A percentile compares a stretch with the other conserved stretches of the same genome.
Conservation (phyloP, 2,888 invertebrate species). For the Scaptomyza tumidula region DNA sequence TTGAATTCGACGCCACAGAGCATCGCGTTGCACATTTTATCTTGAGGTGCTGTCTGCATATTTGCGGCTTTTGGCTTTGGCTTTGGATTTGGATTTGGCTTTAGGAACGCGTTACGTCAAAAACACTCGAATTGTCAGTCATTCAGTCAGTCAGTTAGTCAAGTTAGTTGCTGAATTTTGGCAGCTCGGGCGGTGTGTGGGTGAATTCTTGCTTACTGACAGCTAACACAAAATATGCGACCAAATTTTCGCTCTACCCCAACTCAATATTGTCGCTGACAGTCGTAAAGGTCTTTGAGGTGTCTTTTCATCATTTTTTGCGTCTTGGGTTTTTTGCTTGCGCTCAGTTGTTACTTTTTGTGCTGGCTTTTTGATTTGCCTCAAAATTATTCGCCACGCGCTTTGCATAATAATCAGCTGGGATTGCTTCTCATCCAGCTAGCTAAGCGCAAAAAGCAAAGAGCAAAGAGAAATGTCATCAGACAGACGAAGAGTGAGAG, state of each 20-base stretch:
- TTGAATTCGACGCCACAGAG: constrained; percentile 55
- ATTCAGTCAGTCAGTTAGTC: constrained; percentile 32
- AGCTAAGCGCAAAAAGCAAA: constrained; percentile 22
- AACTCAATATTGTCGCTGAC: constrained; percentile 45
- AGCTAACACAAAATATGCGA: not conserved
- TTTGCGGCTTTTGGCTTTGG: constrained; percentile 65
- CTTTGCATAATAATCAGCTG: constrained; percentile 73
- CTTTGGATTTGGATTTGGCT: not conserved
- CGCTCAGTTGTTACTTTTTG: constrained; percentile 29
- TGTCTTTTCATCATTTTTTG: constrained; percentile 24
- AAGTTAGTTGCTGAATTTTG: constrained; percentile 17
- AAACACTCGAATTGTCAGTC: constrained; percentile 65
- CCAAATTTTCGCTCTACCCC: constrained; percentile 31
- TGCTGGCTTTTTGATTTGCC: constrained; percentile 52
- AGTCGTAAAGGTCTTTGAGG: constrained; percentile 60
- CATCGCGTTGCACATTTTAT: constrained; percentile 70
- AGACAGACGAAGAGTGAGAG: not conserved
- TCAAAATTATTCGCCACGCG: constrained; percentile 66
- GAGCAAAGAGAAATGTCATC: not conserved
- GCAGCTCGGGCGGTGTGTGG: constrained; percentile 12
- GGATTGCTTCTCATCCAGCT: constrained; percentile 7
- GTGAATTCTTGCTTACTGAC: not conserved
- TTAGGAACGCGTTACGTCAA: constrained; percentile 63
- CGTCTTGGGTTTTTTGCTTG: constrained; percentile 8
- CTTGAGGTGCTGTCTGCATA: constrained; percentile 72